These are phyloP conservation scores for Galeopsomyia nigrocyanea DNA, from an alignment of 2,888 invertebrate genomes.

Conservation along the genomic window DNA sequence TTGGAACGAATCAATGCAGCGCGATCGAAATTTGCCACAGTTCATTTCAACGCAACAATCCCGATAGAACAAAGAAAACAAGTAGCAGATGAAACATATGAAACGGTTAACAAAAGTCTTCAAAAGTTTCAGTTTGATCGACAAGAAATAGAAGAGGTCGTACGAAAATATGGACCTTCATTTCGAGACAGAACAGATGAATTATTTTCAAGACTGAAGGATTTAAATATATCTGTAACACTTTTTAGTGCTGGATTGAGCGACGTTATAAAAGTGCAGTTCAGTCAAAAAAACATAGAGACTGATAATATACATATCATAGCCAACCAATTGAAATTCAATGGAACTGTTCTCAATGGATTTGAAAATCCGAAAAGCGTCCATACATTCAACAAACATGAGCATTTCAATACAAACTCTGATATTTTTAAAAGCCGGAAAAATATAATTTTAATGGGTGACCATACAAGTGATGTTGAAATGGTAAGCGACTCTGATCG, in stretches of 20 bases:
- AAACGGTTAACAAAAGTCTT: no score
- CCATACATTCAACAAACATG: constrained; percentile 96
- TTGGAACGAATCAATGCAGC: no score
- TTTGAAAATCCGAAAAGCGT: constrained; percentile 82
- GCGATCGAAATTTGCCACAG: no score
- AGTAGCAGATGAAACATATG: no score
- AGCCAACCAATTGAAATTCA: constrained; percentile 87
- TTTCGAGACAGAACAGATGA: no score
- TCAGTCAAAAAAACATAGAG: constrained; percentile 79
- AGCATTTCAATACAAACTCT: constrained; percentile 84
- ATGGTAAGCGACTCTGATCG: constrained; percentile 92
- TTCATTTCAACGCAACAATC: no score
- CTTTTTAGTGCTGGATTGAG: constrained; percentile 97
- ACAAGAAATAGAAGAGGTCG: no score
- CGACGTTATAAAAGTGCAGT: constrained; percentile 85
- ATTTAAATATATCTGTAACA: constrained; percentile 84
- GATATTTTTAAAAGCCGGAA: constrained; percentile 76
- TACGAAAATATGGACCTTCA: no score
- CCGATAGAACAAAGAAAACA: no score
- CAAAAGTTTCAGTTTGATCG: no score
- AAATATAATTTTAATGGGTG: constrained; percentile 93
- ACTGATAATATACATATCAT: constrained; percentile 85
- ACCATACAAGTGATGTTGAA: constrained; percentile 90
- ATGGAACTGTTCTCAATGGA: constrained; percentile 71
- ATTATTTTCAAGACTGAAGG: constrained; percentile 70